A percentile compares a stretch with the other conserved stretches of the same genome.
Evolutionary conservation across 2,888 invertebrate species (phyloP).

Genomic region (Clitarchus hookeri): DNA sequence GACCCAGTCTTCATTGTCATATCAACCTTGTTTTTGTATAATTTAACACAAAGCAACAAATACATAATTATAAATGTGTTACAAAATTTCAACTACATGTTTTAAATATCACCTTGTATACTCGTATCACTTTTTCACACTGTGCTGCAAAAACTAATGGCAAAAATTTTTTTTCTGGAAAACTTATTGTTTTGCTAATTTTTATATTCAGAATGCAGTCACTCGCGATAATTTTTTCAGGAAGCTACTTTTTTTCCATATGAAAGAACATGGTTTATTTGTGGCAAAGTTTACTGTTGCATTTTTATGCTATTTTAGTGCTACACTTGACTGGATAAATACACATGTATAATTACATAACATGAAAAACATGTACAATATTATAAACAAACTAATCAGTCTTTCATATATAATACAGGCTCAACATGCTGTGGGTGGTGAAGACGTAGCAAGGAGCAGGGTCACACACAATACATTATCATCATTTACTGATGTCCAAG

Average conservation of each 20-base stretch:
- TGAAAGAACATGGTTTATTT: background rate
- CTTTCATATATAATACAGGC: conserved; percentile 47
- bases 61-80: conserved; percentile 1
- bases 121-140: background rate
- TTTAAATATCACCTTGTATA: background rate
- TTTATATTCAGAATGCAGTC: background rate
- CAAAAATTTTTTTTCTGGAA: background rate
- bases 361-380: conserved; percentile 26
- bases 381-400: conserved; percentile 51
- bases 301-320: background rate
- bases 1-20: conserved; percentile 20
- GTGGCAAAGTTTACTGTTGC: background rate
- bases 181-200: background rate
- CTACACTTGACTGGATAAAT: conserved; percentile 11
- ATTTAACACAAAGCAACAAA: background rate
- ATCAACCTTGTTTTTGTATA: background rate
- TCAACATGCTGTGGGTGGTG: background rate
- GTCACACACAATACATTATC: background rate
- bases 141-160: background rate
- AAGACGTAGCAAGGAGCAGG: background rate
- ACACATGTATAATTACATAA: conserved; percentile 18
- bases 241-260: background rate
- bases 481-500: too few species aligned
- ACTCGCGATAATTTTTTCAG: background rate
- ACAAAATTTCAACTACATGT: background rate